Percentiles rank a stretch among this genome's conserved stretches.
Evolutionary conservation across 2,888 invertebrate species (phyloP).

Genomic region (Iphiclides podalirius): DNA sequence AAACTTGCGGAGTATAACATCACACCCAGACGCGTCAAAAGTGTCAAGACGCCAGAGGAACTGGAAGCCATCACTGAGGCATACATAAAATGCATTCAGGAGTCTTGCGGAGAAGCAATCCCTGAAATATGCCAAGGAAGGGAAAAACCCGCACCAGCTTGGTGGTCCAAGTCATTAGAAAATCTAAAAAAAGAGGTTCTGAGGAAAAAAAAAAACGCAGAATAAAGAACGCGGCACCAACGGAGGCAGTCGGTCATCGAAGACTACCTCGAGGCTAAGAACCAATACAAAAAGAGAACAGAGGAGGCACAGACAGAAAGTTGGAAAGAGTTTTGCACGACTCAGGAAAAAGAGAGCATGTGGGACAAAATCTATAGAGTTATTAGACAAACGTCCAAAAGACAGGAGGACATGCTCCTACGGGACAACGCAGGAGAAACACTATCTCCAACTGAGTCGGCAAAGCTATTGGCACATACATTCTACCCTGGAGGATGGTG

Average conservation of each 20-base stretch:
- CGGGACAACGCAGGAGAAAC: slow-evolving; percentile 14
- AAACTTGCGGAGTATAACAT: too few relatives aligned
- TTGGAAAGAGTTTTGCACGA: slow-evolving; percentile 32
- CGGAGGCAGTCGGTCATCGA: slow-evolving; percentile 20
- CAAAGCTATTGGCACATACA: slow-evolving; percentile 24
- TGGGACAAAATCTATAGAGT: slow-evolving; percentile 13
- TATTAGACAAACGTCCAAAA: slow-evolving; percentile 1
- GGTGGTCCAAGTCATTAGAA: neutral
- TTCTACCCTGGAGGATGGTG: slow-evolving; percentile 28
- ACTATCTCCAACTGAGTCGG: slow-evolving; percentile 5
- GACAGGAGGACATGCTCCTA: slow-evolving; percentile 17
- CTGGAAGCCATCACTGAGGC: slow-evolving; percentile 2
- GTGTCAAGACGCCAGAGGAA: neutral
- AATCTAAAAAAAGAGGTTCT: neutral
- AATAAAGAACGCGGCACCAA: neutral
- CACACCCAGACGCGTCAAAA: neutral
- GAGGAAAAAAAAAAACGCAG: neutral
- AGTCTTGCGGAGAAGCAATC: neutral
- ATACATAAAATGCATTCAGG: slow-evolving; percentile 14
- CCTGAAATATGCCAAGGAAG: neutral
- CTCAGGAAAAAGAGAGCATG: slow-evolving; percentile 29
- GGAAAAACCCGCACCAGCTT: neutral
- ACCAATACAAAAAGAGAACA: slow-evolving; percentile 9
- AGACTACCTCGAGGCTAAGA: slow-evolving; percentile 25
- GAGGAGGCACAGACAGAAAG: slow-evolving; percentile 25